phyloP scores from a whole-genome alignment of 2,113 vertebrate genomes.

The Orthonyx spaldingii region DNA sequence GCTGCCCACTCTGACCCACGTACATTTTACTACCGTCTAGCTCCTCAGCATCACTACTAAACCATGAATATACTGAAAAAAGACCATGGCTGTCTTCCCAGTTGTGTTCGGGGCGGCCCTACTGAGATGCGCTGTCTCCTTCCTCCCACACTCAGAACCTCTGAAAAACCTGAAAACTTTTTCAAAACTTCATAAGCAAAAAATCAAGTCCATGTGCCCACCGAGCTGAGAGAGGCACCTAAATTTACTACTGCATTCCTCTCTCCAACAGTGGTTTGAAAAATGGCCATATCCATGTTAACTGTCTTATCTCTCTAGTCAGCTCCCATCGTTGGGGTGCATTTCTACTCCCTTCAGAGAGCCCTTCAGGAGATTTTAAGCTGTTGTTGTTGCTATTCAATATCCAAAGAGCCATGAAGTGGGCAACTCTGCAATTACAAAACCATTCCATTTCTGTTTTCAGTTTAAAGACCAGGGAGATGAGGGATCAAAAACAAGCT shows the following conservation, averaged over 20 bases:
- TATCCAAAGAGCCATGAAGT: not conserved
- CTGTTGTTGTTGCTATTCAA: not conserved
- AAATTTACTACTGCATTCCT: not conserved
- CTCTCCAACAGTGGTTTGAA: not conserved
- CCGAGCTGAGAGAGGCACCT: not conserved
- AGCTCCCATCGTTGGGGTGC: not conserved
- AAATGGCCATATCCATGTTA: not conserved
- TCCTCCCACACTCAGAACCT: not conserved
- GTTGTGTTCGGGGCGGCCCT: accelerated
- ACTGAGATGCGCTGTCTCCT: accelerated
- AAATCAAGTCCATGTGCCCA: not conserved
- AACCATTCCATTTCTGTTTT: not conserved
- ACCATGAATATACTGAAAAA: accelerated
- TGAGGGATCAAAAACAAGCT: not conserved
- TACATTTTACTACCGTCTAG: accelerated
- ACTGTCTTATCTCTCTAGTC: not conserved
- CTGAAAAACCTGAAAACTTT: not conserved
- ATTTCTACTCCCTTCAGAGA: not conserved
- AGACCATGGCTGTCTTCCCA: not conserved
- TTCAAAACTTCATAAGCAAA: not conserved
- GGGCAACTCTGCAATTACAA: not conserved
- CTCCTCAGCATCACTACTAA: not conserved
- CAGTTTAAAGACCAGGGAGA: not conserved
- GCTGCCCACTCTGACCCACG: accelerated
- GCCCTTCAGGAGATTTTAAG: not conserved